Percentiles rank a stretch among this genome's conserved stretches.
These are phyloP conservation scores for Natrix natrix DNA, from an alignment of 2,797 vertebrate species.

Conservation along the genomic window DNA sequence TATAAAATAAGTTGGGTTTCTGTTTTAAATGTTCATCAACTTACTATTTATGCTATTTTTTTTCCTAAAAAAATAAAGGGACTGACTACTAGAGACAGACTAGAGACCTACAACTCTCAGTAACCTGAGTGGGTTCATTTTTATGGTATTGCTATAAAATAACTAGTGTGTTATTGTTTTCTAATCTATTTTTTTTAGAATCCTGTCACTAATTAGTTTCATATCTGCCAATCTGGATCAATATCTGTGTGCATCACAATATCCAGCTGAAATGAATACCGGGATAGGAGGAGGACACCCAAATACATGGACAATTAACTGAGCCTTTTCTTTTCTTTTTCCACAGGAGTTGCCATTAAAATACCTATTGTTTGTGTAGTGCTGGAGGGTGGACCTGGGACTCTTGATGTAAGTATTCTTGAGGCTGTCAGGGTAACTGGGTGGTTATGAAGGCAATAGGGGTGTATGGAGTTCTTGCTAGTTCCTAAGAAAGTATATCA, in stretches of 20 bases:
- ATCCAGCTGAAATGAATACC: not conserved
- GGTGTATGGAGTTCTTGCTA: not conserved
- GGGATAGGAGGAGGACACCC: not conserved
- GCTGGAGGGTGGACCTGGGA: slow-evolving; percentile 87
- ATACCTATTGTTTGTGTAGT: slow-evolving; percentile 93
- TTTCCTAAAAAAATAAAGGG: not conserved
- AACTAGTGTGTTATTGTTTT: not conserved
- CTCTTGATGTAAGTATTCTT: slow-evolving; percentile 74
- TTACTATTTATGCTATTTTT: not conserved
- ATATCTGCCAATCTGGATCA: not conserved
- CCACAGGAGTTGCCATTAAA: slow-evolving; percentile 78
- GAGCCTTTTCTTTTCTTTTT: not conserved
- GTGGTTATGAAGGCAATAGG: not conserved
- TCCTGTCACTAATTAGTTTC: not conserved
- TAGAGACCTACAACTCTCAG: not conserved
- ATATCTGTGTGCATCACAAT: rapidly evolving
- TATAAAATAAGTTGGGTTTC: not conserved
- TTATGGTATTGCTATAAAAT: not conserved
- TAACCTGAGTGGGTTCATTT: not conserved
- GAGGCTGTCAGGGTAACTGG: not conserved
- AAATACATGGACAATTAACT: not conserved
- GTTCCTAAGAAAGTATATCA: not conserved
- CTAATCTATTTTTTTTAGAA: not conserved
- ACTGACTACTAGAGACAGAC: not conserved
- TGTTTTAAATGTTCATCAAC: not conserved